Percentiles rank a stretch among this genome's conserved stretches.
Conservation (phyloP, 1,140 invertebrate species). For the Proales similis region DNA sequence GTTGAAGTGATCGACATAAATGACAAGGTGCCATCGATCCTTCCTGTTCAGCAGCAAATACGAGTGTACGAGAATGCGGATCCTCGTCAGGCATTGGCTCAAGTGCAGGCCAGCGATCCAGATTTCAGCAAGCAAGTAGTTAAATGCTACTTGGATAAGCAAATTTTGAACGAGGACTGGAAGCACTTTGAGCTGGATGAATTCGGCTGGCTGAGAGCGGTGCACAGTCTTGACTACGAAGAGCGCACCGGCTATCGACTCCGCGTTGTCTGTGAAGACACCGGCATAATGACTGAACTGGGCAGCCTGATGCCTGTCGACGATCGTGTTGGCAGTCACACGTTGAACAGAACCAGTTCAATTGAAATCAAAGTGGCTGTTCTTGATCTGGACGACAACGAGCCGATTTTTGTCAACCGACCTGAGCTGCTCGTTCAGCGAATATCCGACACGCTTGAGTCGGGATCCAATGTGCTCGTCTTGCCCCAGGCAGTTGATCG, state of each 20-base stretch:
- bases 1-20: constrained; percentile 35
- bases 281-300: constrained; percentile 16
- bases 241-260: constrained; percentile 5
- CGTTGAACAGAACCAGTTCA: neutral
- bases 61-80: constrained; percentile 23
- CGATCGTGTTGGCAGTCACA: neutral
- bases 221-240: constrained; percentile 31
- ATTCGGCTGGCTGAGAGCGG: too few relatives aligned
- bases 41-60: constrained; percentile 1
- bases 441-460: constrained; percentile 19
- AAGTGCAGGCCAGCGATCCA: constrained; percentile 27
- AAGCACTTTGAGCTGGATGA: constrained; percentile 13
- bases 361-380: constrained; percentile 19
- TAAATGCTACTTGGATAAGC: constrained; percentile 15
- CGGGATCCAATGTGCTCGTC: constrained; percentile 13
- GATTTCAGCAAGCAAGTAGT: constrained; percentile 17
- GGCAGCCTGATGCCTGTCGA: neutral
- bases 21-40: constrained; percentile 3
- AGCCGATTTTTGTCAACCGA: constrained; percentile 3
- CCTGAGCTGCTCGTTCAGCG: constrained; percentile 1
- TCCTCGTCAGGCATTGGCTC: neutral
- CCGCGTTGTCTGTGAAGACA: constrained; percentile 16
- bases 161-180: constrained; percentile 13
- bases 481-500: constrained; percentile 22
- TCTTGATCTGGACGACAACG: constrained; percentile 31